Evolutionary conservation across 2,888 invertebrate species (phyloP).

Genomic region (Mythimna ferrago): DNA sequence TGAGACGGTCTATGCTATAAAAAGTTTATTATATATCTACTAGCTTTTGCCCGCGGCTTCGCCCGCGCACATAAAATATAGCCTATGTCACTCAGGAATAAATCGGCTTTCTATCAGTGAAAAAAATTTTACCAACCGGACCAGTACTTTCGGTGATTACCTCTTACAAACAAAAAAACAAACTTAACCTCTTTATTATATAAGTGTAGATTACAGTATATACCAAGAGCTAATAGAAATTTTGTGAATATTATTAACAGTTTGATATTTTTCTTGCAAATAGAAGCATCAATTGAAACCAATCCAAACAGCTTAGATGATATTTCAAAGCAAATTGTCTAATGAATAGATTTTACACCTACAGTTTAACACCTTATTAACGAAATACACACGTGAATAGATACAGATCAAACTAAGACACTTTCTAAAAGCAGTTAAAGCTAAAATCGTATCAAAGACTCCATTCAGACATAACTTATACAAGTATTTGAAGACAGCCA

Average conservation of each 20-base stretch:
- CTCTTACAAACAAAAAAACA: no score
- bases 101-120: no score
- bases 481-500: constrained; percentile 27
- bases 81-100: no score
- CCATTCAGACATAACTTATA: constrained; percentile 3
- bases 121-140: no score
- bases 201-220: no score
- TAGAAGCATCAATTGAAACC: constrained; percentile 13
- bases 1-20: no score
- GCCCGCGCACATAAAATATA: no score
- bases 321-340: constrained; percentile 13
- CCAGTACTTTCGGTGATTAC: no score
- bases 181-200: no score
- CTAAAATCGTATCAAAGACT: constrained; percentile 9
- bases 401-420: not conserved
- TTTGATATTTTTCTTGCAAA: not conserved
- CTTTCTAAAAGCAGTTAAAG: constrained; percentile 6
- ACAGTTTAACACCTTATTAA: constrained; percentile 4
- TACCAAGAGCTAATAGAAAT: not conserved
- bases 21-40: no score
- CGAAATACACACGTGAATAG: constrained; percentile 4
- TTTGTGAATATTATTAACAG: not conserved
- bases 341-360: constrained; percentile 10
- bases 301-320: not conserved
- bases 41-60: no score